Evolutionary conservation across 2,888 invertebrate genomes (phyloP), one percentile per base, ranked within the genome.

Genomic region (Scaptomyza parva): DNA sequence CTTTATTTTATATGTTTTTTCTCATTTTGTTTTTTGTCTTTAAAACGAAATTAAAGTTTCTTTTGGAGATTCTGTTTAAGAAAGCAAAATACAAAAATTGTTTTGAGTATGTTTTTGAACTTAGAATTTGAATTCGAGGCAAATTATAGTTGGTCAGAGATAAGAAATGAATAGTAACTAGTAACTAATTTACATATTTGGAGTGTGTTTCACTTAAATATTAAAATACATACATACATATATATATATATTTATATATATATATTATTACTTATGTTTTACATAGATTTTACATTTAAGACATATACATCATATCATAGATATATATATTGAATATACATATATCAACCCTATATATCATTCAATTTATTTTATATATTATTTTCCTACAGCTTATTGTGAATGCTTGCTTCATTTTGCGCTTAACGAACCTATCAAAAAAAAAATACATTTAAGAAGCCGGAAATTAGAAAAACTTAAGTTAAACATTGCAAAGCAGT

Each of bases 111-210:
- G 43, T 57, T 54, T 35, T 43, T n/a, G n/a, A 64, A 63, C 60
- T 70, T 54, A 62, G 55, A 48, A 43, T 50, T 35, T 60, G 35
- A 51, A 51, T 43, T 51, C 57, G 39, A 68, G 84, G 84, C 81
- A 78, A 81, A 80, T 35, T 53, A 84, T 72, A 84, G 45, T 45
- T 52, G 24, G 35, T 37, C 30, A 26, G 30, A 40, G 64, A 54
- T 44, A 18, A 12, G 4, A 30, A 30, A 30, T 26, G 33, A 61
- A 59, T 5, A 33, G n/a, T 47, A 61, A 55, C 47, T 52, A 66
- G 33, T 59, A 63, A 66, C 73, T 83, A 88, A 81, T 85, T 78
- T 88, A 87, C 88, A 88, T 88, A 81, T 87, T 87, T 87, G 86
- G 88, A 87, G 85, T 85, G 85, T 85, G 86, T 76, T 76, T 80